Base-by-base conservation (phyloP, 2,113 vertebrate genomes). In the Pygathrix nemaeus region DNA sequence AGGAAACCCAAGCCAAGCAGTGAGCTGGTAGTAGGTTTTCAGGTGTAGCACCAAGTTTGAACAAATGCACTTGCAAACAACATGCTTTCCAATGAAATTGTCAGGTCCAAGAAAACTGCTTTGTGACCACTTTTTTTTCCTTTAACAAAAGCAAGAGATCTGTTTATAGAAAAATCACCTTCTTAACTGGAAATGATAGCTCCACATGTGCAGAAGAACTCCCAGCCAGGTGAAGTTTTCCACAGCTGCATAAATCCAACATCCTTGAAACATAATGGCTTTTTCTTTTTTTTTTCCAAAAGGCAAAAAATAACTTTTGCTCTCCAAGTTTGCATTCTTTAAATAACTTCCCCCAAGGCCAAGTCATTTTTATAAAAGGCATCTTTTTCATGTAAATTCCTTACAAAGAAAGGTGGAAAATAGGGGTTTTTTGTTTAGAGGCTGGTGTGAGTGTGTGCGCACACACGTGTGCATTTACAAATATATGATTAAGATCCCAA, bases 311-410 rank as follows among this genome's bases (percentile, higher is more conserved):
- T 48, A 89, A 90, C 78, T 48, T 75, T 81, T 82, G 38, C 45
- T 89, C 57, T 97, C 96, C 96, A 98, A 98, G 93, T 97, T 91
- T 92, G 82, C 97, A 98, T 98, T 98, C 93, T 93, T 97, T 70
- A 96, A 97, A 97, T 98, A 98, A 96, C 96, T 98, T 98, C 30
- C 81, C 83, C 79, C 93, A 98, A 98, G 94, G 96, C 94, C 94
- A 98, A 97, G 93, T 97, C 78, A 83, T 93, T 97, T 98, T 97
- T 90, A 95, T 84, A 93, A 97, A 97, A 95, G 94, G 78, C 55
- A 75, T 94, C n/a, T 93, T 95, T 93, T 94, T 80, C 94, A 93
- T 85, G 96, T 96, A 89, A 94, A 97, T 97, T 98, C 96, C 91
- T 96, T 83, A 96, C 25, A 94, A 95, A 96, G 76, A 88, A 97